Evolutionary conservation across 2,797 vertebrate species (phyloP).

Genomic region (Clarias platycephalus): DNA sequence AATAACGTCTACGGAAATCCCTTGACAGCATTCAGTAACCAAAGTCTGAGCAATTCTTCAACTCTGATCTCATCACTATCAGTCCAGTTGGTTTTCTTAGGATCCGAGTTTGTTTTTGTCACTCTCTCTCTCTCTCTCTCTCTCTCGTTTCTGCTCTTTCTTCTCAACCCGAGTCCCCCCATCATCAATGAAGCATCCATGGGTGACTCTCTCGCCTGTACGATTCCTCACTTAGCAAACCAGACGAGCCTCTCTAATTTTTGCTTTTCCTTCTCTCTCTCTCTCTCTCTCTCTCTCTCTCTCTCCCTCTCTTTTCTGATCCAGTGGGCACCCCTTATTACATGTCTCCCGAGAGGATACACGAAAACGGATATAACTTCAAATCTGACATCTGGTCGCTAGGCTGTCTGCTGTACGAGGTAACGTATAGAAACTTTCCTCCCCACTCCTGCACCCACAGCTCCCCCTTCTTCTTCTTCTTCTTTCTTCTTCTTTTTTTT

Average conservation of each 20-base stretch:
- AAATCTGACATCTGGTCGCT: constrained; percentile 89
- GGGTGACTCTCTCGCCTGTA: constrained; percentile 59
- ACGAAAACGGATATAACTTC: constrained; percentile 86
- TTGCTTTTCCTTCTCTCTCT: constrained; percentile 15
- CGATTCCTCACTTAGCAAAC: constrained; percentile 47
- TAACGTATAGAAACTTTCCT: constrained; percentile 72
- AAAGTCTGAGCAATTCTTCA: too few species aligned
- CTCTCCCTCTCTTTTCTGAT: constrained; percentile 62
- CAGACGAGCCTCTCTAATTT: constrained; percentile 43
- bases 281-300: constrained; percentile 21
- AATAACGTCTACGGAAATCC: too few species aligned
- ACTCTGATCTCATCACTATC: background rate
- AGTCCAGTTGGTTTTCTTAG: background rate
- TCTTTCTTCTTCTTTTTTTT: too few species aligned
- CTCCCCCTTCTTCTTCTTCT: background rate
- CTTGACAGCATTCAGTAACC: too few species aligned
- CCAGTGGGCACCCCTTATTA: constrained; percentile 95
- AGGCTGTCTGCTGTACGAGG: constrained; percentile 98
- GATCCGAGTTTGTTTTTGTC: constrained; percentile 19
- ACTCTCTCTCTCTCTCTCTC: constrained; percentile 31
- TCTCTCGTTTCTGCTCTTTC: background rate
- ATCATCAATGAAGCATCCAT: constrained; percentile 61
- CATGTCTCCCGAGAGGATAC: constrained; percentile 85
- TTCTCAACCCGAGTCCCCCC: constrained; percentile 43
- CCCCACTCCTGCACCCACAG: background rate